Conservation (phyloP, 2,113 vertebrate genomes). For the Engystomops pustulosus region DNA sequence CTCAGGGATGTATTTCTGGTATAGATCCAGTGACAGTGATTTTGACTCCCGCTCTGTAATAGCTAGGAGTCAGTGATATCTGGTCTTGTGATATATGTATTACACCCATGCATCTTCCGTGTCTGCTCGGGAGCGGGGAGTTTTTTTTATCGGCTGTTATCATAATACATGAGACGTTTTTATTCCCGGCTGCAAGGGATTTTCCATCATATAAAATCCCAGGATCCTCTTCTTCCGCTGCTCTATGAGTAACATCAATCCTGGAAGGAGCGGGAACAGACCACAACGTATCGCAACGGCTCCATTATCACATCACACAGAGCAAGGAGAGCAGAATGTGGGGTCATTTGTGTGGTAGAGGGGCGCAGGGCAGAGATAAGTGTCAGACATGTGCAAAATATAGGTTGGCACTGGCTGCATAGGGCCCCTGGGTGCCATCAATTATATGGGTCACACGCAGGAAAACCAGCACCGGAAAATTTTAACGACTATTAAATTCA, state of each 20-base stretch:
- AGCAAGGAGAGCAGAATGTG: neutral
- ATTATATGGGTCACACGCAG: no score
- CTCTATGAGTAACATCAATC: neutral
- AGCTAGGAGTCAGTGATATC: neutral
- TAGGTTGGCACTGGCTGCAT: no score
- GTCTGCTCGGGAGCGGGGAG: no score
- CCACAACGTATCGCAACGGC: no score
- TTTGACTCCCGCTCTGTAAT: neutral
- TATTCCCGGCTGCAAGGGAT: neutral
- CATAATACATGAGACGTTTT: slow-evolving; percentile 13
- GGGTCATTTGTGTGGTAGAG: neutral
- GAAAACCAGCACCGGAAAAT: no score
- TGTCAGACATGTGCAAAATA: no score
- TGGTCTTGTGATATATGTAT: no score
- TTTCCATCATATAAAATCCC: neutral
- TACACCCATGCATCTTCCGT: no score
- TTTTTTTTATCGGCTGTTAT: neutral
- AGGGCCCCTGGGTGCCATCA: no score
- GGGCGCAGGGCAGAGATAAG: neutral
- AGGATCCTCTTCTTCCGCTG: neutral
- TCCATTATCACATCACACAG: neutral
- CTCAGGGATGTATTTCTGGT: neutral
- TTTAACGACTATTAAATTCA: no score
- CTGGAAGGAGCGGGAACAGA: neutral
- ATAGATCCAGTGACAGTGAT: no score